Evolutionary conservation across 35 echinoderm and acorn worm genomes (phyloP), one percentile per base, ranked within the genome.

Genomic region (Nesometra sesokonis): DNA sequence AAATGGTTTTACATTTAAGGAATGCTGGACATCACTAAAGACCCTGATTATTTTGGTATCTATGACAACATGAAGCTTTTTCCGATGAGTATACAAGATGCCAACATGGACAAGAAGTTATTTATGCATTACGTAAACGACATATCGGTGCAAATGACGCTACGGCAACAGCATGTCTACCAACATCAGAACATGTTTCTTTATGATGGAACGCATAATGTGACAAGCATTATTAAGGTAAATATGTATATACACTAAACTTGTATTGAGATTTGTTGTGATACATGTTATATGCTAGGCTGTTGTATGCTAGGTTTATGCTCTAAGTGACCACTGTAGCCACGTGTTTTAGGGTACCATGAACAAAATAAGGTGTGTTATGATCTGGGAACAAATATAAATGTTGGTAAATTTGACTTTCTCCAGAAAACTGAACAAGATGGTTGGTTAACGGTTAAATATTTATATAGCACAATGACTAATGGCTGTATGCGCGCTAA

Each of bases 21-120:
- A 23, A 97, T 97, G 95, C 88, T 98, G 23, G 92, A 99, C 76
- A 87, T 99, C 33, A 99, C 92, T 0, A 92, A 90, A 36, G 95
- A 97, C 43, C 87, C 96, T 0, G 96, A 99, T 37, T 99, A 89
- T 33, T 35, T 80, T 31, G 79, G 35, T 17, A 92, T 94, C 77
- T 99, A 99, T 86, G 90, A 94, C 35, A 88, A 94, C 38, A 99
- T 99, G 96, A 81, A 90, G 19, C 87, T 99, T 5, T 94, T 99
- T 77, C 93, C 96, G 0, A 94, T 94, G 96, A 94, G 92, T 78
- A 87, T 90, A 52, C 88, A 90, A 9, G 96, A 99, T 79, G 96
- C 95, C 0, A 90, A 92, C 35, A 67, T 87, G 13, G 95, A 94
- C 85, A 99, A 93, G 32, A 85, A 85, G 29, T 79, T 92, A 29